These are phyloP conservation scores for Tarsius wallacei DNA, from an alignment of 2,797 vertebrate species.

Conservation along the genomic window DNA sequence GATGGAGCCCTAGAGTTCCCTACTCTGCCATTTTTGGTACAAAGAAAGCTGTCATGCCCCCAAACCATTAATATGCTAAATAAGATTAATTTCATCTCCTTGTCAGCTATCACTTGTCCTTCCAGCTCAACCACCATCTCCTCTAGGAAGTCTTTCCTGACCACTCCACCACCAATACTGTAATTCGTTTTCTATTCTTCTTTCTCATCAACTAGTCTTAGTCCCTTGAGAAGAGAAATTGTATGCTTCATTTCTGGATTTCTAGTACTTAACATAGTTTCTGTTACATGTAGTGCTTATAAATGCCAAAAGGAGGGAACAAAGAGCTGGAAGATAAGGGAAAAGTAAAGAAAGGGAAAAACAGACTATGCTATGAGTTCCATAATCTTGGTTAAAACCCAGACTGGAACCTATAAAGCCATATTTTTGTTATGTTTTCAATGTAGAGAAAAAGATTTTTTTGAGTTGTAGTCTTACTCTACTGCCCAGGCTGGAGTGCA, in stretches of 20 bases:
- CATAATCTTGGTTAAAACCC: slow-evolving; percentile 56
- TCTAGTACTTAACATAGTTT: not conserved
- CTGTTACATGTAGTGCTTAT: not conserved
- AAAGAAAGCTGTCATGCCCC: slow-evolving; percentile 10
- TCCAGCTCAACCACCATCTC: slow-evolving; percentile 22
- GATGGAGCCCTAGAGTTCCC: not conserved
- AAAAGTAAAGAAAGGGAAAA: not conserved
- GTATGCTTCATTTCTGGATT: slow-evolving; percentile 5
- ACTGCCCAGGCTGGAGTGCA: too few relatives aligned
- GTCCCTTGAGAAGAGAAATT: slow-evolving; percentile 25
- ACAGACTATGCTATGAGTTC: not conserved
- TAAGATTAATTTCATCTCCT: slow-evolving; percentile 51
- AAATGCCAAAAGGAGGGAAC: slow-evolving; percentile 29
- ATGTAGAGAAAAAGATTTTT: slow-evolving; percentile 38
- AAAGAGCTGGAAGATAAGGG: not conserved
- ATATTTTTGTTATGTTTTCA: slow-evolving; percentile 36
- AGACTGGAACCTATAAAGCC: slow-evolving; percentile 27
- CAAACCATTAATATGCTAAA: slow-evolving; percentile 18
- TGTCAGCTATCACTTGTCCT: slow-evolving; percentile 23
- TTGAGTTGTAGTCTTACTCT: too few relatives aligned
- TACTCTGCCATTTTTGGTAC: slow-evolving; percentile 7
- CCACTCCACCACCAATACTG: not conserved
- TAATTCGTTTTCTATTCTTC: slow-evolving; percentile 35
- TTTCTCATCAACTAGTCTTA: slow-evolving; percentile 63
- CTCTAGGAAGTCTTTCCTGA: slow-evolving; percentile 42